phyloP scores from a whole-genome alignment of 2,888 invertebrate species.

The Pharmacophagus antenor region DNA sequence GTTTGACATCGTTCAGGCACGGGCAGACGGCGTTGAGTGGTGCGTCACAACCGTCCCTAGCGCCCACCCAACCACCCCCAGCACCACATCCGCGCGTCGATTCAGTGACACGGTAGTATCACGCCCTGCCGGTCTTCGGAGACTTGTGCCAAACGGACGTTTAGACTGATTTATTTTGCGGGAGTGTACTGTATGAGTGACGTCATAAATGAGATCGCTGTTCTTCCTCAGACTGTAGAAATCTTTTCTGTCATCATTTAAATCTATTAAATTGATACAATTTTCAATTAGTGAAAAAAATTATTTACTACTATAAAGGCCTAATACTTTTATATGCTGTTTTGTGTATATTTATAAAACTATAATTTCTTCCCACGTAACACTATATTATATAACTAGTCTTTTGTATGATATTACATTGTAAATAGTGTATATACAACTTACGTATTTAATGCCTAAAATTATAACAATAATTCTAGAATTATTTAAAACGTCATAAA shows the following conservation, averaged over 20 bases:
- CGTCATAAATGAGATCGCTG: constrained; percentile 48
- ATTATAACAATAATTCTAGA: constrained; percentile 37
- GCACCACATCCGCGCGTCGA: constrained; percentile 68
- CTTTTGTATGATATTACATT: constrained; percentile 54
- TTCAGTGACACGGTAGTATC: constrained; percentile 77
- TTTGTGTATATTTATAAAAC: constrained; percentile 26
- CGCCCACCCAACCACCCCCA: constrained; percentile 64
- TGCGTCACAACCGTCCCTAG: constrained; percentile 51
- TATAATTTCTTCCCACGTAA: constrained; percentile 31
- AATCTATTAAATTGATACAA: not conserved
- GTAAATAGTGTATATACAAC: constrained; percentile 65
- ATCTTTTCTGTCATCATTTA: constrained; percentile 19
- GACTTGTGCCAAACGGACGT: constrained; percentile 80
- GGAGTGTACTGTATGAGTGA: constrained; percentile 51
- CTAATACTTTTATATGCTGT: constrained; percentile 26
- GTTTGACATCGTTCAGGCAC: constrained; percentile 70
- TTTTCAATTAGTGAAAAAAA: constrained; percentile 2
- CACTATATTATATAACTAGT: constrained; percentile 51
- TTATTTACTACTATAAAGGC: constrained; percentile 23
- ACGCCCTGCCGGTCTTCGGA: constrained; percentile 77
- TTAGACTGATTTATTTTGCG: constrained; percentile 51
- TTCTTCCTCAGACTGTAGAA: constrained; percentile 58
- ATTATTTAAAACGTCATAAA: constrained; percentile 48
- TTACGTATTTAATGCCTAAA: constrained; percentile 39
- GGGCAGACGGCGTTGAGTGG: constrained; percentile 54